phyloP scores from a whole-genome alignment of 1,140 invertebrate species.

The Cherax quadricarinatus region DNA sequence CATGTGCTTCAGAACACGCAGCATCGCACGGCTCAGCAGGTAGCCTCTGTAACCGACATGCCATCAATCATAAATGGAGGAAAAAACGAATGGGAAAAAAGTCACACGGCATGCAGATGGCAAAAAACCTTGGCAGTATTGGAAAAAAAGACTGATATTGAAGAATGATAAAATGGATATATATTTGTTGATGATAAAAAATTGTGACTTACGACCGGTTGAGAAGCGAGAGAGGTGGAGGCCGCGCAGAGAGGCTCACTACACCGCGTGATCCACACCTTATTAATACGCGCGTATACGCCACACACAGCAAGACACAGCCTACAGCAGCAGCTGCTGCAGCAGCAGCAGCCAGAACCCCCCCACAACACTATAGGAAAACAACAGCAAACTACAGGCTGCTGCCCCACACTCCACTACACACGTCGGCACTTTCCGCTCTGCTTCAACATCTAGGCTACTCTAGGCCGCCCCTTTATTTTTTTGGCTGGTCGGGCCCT shows the following conservation, averaged over 20 bases:
- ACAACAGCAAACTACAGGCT: slow-evolving; percentile 9
- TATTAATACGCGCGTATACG: slow-evolving; percentile 1
- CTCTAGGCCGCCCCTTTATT: neutral
- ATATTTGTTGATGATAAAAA: slow-evolving; percentile 17
- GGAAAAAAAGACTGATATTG: slow-evolving; percentile 10
- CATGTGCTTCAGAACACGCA: neutral
- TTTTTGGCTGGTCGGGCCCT: slow-evolving; percentile 5
- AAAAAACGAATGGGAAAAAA: slow-evolving; percentile 19
- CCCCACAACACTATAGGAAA: neutral
- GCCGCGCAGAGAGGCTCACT: neutral
- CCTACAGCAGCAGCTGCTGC: neutral
- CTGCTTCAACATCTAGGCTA: slow-evolving; percentile 11
- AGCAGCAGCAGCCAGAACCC: slow-evolving; percentile 4
- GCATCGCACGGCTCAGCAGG: neutral
- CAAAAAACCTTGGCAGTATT: neutral
- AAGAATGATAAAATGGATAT: slow-evolving; percentile 9
- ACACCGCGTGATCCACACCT: neutral
- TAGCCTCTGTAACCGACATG: neutral
- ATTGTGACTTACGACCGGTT: slow-evolving; percentile 1
- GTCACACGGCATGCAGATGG: slow-evolving; percentile 15
- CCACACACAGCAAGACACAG: slow-evolving; percentile 9
- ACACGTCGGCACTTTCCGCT: slow-evolving; percentile 2
- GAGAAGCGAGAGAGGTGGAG: neutral
- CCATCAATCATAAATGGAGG: slow-evolving; percentile 2
- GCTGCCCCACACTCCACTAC: neutral